phyloP scores from a whole-genome alignment of 2,797 vertebrate species.

The Gymnoscopelus microlampas region DNA sequence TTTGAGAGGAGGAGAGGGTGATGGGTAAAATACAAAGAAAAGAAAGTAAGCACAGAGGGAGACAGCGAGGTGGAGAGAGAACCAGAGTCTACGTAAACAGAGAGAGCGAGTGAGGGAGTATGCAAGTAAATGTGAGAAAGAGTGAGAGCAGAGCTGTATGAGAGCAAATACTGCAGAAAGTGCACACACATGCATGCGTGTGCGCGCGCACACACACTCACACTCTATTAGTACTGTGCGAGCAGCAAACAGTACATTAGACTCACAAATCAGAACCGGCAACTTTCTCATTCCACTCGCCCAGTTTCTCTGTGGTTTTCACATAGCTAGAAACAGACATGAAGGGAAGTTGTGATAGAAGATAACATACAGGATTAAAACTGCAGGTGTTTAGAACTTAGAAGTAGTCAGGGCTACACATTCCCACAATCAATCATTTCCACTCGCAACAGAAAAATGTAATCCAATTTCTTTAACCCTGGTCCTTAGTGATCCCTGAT shows the following conservation, averaged over 20 bases:
- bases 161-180: conserved; percentile 45
- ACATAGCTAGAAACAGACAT: conserved; percentile 89
- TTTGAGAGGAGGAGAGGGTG: too few relatives aligned
- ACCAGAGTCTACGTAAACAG: neutral
- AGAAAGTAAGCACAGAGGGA: neutral
- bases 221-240: conserved; percentile 26
- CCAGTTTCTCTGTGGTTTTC: conserved; percentile 87
- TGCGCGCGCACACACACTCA: neutral
- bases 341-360: conserved; percentile 30
- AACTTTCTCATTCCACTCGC: conserved; percentile 90
- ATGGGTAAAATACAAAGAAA: neutral
- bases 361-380: too few relatives aligned
- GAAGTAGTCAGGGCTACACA: too few relatives aligned
- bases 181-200: too few relatives aligned
- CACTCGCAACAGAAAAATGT: too few relatives aligned
- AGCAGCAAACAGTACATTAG: conserved; percentile 55
- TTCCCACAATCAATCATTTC: too few relatives aligned
- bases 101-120: neutral
- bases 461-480: too few relatives aligned
- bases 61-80: neutral
- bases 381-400: too few relatives aligned
- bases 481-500: too few relatives aligned
- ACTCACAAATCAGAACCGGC: conserved; percentile 89
- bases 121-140: neutral
- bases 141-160: conserved; percentile 45